Percentiles rank a stretch among this genome's conserved stretches.
These are phyloP conservation scores for Barnardius zonarius DNA, from an alignment of 2,113 vertebrate genomes.

Conservation along the genomic window DNA sequence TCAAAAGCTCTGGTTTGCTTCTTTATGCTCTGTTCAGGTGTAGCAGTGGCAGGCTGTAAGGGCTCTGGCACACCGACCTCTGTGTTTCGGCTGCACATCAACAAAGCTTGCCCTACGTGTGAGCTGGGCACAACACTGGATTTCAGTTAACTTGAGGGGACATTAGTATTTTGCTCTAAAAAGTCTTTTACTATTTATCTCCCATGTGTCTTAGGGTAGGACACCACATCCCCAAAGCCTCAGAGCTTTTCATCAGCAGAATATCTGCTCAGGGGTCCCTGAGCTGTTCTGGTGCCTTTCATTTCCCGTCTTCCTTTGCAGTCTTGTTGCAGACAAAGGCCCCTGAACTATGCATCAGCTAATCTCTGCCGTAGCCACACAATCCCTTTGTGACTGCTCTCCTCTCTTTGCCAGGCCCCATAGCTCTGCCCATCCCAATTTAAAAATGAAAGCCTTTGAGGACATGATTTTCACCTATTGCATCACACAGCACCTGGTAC, in stretches of 20 bases:
- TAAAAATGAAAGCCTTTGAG: neutral
- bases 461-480: neutral
- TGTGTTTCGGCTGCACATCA: neutral
- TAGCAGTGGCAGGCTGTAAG: neutral
- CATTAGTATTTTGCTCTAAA: neutral
- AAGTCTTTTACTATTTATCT: neutral
- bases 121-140: neutral
- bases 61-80: neutral
- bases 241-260: neutral
- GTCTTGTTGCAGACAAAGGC: neutral
- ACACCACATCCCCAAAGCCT: neutral
- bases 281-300: neutral
- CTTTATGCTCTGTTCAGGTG: neutral
- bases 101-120: neutral
- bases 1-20: neutral
- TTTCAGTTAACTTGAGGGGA: neutral
- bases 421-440: neutral
- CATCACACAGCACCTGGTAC: neutral
- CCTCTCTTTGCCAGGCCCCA: neutral
- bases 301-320: neutral
- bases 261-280: neutral
- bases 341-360: neutral
- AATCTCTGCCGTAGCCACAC: neutral
- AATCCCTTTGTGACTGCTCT: neutral
- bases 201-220: neutral